phyloP scores from a whole-genome alignment of 2,797 vertebrate genomes.

The Corythornis leucogaster region DNA sequence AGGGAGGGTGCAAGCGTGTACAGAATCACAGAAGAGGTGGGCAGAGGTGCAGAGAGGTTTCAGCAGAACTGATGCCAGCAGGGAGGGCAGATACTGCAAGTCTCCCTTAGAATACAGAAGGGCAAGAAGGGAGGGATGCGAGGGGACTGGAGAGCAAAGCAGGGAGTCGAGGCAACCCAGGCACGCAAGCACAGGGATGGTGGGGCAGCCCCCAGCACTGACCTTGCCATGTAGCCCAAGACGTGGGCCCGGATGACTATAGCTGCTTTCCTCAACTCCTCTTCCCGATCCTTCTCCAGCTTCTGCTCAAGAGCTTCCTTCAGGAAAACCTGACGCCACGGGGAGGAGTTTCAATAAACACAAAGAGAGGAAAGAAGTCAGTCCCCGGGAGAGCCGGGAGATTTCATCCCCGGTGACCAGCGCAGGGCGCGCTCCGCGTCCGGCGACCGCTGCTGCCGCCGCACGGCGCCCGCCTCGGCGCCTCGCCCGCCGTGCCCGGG shows the following conservation, averaged over 20 bases:
- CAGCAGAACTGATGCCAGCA: neutral
- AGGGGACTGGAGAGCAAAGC: neutral
- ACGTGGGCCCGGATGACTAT: constrained; percentile 92
- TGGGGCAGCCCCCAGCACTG: constrained; percentile 67
- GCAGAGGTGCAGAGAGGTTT: neutral
- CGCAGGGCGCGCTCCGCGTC: neutral
- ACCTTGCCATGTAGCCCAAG: constrained; percentile 96
- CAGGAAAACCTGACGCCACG: constrained; percentile 78
- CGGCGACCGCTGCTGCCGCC: neutral
- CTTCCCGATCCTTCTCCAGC: constrained; percentile 73
- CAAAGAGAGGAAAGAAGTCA: constrained; percentile 77
- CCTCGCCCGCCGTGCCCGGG: neutral
- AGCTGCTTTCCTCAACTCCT: constrained; percentile 72
- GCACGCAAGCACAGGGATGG: constrained; percentile 19
- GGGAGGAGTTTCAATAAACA: constrained; percentile 75
- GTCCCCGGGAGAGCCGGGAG: constrained; percentile 52
- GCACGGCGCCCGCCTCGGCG: neutral
- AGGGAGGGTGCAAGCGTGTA: neutral
- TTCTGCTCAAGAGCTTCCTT: constrained; percentile 76
- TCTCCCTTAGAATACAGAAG: neutral
- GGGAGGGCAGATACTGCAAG: neutral
- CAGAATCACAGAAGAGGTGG: neutral
- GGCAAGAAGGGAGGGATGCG: neutral
- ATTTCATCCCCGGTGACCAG: constrained; percentile 27
- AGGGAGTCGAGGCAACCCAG: neutral